Conservation (phyloP, 2,113 vertebrate genomes). For the Podiceps cristatus region DNA sequence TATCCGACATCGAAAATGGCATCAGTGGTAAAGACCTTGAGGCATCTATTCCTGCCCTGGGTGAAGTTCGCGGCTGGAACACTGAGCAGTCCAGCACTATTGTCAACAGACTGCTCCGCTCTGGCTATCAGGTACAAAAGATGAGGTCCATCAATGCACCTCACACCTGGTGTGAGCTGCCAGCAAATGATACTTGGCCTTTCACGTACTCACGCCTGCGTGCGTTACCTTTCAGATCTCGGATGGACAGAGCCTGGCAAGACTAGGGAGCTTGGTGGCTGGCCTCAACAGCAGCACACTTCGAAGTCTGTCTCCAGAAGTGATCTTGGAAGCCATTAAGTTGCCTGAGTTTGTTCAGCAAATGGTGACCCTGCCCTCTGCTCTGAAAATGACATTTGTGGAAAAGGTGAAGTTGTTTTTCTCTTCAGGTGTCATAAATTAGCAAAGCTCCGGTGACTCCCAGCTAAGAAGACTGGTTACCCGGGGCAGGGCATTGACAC, state of each 20-base stretch:
- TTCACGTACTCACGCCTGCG: not conserved
- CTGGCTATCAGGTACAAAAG: constrained; percentile 50
- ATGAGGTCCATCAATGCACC: not conserved
- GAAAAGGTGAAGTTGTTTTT: constrained; percentile 48
- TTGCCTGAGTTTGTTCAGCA: constrained; percentile 37
- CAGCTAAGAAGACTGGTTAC: not conserved
- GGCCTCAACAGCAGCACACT: constrained; percentile 29
- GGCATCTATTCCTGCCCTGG: constrained; percentile 30
- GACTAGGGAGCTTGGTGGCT: constrained; percentile 45
- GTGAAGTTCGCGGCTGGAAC: not conserved
- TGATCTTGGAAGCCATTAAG: constrained; percentile 43
- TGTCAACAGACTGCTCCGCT: not conserved
- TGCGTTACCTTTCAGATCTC: not conserved
- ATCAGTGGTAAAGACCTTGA: not conserved
- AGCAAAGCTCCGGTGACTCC: not conserved
- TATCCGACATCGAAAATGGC: not conserved
- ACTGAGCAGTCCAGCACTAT: constrained; percentile 1
- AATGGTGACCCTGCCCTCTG: not conserved
- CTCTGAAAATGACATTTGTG: constrained; percentile 39
- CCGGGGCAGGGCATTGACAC: not conserved
- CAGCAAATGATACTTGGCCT: not conserved
- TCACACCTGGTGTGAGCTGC: not conserved
- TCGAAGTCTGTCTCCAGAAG: not conserved
- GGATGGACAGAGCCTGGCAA: constrained; percentile 15
- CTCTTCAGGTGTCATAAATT: not conserved